phyloP scores from a whole-genome alignment of 2,113 vertebrate species.

The Pedetes capensis region DNA sequence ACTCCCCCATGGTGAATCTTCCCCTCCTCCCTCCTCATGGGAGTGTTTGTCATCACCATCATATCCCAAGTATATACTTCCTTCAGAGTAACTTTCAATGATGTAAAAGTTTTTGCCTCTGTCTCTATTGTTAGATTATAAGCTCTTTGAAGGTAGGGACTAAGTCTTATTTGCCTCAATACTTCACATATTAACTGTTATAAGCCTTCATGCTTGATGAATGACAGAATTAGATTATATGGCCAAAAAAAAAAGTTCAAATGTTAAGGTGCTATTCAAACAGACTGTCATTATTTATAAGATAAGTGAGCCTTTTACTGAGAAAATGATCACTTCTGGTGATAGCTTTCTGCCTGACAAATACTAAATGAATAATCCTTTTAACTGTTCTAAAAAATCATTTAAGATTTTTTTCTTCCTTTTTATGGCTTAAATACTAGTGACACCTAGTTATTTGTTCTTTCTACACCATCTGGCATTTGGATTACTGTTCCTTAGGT shows the following conservation, averaged over 20 bases:
- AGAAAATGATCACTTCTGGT: slow-evolving; percentile 17
- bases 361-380: slow-evolving; percentile 39
- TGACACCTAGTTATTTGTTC: slow-evolving; percentile 51
- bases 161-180: not conserved
- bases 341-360: slow-evolving; percentile 44
- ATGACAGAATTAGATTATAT: not conserved
- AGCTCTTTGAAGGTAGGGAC: not conserved
- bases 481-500: not conserved
- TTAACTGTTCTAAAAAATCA: not conserved
- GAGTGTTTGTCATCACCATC: not conserved
- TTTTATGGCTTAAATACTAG: slow-evolving; percentile 59
- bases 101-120: not conserved
- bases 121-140: not conserved
- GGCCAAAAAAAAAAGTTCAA: slow-evolving; percentile 16
- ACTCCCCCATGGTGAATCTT: not conserved
- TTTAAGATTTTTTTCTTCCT: not conserved
- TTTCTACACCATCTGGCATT: not conserved
- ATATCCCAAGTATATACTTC: not conserved
- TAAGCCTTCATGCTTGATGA: not conserved
- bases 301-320: slow-evolving; percentile 44
- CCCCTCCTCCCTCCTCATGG: no score
- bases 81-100: not conserved
- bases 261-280: slow-evolving; percentile 35
- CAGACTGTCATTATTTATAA: slow-evolving; percentile 55
- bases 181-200: not conserved